Percentiles rank a stretch among this genome's conserved stretches.
Evolutionary conservation across 2,113 vertebrate genomes (phyloP).

Genomic region (Circaetus gallicus): DNA sequence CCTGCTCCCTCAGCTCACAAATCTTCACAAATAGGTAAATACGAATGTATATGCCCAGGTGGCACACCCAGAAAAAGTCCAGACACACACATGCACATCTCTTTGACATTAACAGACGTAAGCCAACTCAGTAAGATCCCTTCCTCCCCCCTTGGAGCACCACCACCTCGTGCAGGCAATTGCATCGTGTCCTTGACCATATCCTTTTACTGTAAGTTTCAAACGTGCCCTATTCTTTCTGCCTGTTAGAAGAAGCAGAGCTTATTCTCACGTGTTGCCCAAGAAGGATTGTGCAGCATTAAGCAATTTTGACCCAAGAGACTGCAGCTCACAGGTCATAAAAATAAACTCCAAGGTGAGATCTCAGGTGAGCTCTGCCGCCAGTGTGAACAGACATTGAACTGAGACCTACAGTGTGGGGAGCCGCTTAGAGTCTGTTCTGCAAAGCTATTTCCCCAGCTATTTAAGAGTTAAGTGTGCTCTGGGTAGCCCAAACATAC

Average conservation of each 20-base stretch:
- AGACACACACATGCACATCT: not conserved
- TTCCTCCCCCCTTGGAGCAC: not conserved
- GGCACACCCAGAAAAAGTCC: not conserved
- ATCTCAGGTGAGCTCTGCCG: not conserved
- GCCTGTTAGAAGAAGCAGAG: not conserved
- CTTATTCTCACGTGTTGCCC: not conserved
- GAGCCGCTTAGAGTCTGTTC: not conserved
- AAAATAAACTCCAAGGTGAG: constrained; percentile 1
- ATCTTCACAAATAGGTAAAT: not conserved
- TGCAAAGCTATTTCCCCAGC: not conserved
- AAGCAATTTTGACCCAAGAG: not conserved
- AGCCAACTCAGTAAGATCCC: not conserved
- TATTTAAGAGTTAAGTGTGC: not conserved
- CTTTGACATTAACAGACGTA: not conserved
- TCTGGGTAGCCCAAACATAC: not conserved
- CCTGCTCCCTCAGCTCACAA: not conserved
- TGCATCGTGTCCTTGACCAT: rapidly evolving
- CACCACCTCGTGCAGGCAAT: not conserved
- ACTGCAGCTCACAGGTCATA: not conserved
- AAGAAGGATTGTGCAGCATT: not conserved
- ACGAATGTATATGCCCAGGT: not conserved
- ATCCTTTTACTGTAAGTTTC: not conserved
- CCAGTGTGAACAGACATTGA: rapidly evolving
- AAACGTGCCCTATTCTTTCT: not conserved
- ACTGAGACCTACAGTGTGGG: not conserved